Conservation (phyloP, 2,113 vertebrate species). For the Marmota flaviventris region DNA sequence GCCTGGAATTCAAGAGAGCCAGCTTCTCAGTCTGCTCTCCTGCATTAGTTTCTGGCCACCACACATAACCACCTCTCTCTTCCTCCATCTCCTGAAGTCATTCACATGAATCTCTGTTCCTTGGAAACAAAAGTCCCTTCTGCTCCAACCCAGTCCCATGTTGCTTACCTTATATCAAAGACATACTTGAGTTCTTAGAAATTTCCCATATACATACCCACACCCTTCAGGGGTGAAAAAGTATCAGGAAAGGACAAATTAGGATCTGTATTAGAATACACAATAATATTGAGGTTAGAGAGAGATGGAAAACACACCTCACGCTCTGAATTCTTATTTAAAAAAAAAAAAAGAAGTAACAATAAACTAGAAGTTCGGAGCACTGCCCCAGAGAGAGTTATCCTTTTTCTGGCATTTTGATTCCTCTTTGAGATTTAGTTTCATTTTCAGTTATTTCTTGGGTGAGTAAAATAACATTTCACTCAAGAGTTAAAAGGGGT, state of each 20-base stretch:
- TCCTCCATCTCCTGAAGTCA: background rate
- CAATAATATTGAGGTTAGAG: background rate
- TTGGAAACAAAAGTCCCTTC: background rate
- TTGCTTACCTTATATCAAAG: background rate
- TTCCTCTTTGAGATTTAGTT: constrained; percentile 71
- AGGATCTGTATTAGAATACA: background rate
- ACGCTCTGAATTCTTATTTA: background rate
- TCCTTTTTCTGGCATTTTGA: constrained; percentile 76
- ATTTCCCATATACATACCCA: background rate
- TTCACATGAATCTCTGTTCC: background rate
- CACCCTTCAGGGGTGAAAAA: background rate
- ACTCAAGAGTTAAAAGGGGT: constrained; percentile 87
- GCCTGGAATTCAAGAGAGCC: background rate
- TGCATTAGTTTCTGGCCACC: background rate
- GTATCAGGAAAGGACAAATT: background rate
- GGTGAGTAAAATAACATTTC: constrained; percentile 88
- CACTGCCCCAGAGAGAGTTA: constrained; percentile 9
- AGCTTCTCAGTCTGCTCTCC: background rate
- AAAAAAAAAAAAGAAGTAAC: background rate
- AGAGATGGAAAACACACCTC: background rate
- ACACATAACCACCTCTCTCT: background rate
- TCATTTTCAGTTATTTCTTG: constrained; percentile 82
- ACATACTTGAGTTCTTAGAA: constrained; percentile 62
- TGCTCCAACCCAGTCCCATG: background rate
- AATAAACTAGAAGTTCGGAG: constrained; percentile 8